These are phyloP conservation scores for Cardiocondyla obscurior DNA, from an alignment of 1,140 invertebrate species.

Conservation along the genomic window DNA sequence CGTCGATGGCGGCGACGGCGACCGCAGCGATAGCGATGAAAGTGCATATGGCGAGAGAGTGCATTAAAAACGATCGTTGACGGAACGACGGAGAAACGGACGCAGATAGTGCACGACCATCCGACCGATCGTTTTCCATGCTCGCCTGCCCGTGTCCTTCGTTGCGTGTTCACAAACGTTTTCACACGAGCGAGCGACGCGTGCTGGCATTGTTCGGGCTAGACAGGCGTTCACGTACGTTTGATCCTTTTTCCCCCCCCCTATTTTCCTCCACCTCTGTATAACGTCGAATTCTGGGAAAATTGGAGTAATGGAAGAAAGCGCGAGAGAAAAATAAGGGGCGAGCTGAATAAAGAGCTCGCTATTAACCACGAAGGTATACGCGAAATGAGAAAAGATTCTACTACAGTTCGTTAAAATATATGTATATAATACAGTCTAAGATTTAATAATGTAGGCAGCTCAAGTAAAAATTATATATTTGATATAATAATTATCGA, in stretches of 20 bases:
- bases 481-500: too few species aligned
- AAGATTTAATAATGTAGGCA: too few species aligned
- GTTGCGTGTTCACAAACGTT: slow-evolving; percentile 28
- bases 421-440: too few species aligned
- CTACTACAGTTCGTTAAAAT: neutral
- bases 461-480: too few species aligned
- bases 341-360: neutral
- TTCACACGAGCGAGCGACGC: slow-evolving; percentile 16
- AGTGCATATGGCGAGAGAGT: neutral
- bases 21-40: neutral
- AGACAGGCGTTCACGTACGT: neutral
- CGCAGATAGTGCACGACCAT: slow-evolving; percentile 33
- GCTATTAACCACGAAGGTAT: neutral
- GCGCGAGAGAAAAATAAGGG: neutral
- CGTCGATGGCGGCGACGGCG: neutral
- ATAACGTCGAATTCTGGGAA: slow-evolving; percentile 18
- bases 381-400: neutral
- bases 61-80: slow-evolving; percentile 47
- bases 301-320: slow-evolving; percentile 14
- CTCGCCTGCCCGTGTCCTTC: slow-evolving; percentile 25
- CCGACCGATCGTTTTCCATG: slow-evolving; percentile 43
- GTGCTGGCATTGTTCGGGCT: slow-evolving; percentile 34
- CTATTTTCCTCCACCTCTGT: slow-evolving; percentile 12
- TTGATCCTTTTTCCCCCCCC: neutral
- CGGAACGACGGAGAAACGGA: slow-evolving; percentile 39